Percentiles rank a stretch among this genome's conserved stretches.
These are phyloP conservation scores for Polia nebulosa DNA, from an alignment of 2,888 invertebrate genomes.

Conservation along the genomic window DNA sequence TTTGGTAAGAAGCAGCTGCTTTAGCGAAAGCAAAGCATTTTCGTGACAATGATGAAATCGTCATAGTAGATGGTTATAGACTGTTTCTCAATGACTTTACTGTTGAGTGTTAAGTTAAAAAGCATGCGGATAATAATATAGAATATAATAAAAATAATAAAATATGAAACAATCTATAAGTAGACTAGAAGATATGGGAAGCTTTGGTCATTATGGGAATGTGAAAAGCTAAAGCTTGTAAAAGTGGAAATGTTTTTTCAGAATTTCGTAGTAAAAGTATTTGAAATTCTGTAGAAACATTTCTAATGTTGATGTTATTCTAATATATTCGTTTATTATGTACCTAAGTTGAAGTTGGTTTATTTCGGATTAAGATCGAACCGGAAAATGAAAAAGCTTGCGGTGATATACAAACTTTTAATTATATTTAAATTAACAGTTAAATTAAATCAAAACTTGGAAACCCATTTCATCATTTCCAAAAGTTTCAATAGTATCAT, in stretches of 20 bases:
- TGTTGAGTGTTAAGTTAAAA: slow-evolving; percentile 64
- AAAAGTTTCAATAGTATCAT: not conserved
- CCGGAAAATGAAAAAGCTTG: not conserved
- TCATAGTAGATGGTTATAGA: slow-evolving; percentile 71
- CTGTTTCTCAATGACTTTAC: slow-evolving; percentile 72
- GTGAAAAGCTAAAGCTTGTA: slow-evolving; percentile 79
- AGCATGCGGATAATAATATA: slow-evolving; percentile 70
- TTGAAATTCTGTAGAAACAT: slow-evolving; percentile 61
- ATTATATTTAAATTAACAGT: not conserved
- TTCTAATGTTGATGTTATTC: slow-evolving; percentile 54
- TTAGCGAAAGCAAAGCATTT: slow-evolving; percentile 86
- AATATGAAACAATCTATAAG: slow-evolving; percentile 86
- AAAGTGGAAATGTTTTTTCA: slow-evolving; percentile 70
- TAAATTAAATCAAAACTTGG: slow-evolving; percentile 18
- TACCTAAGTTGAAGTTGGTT: slow-evolving; percentile 47
- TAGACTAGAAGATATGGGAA: slow-evolving; percentile 76
- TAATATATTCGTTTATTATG: slow-evolving; percentile 37
- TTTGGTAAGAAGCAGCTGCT: slow-evolving; percentile 85
- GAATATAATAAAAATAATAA: slow-evolving; percentile 64
- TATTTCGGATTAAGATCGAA: slow-evolving; percentile 25
- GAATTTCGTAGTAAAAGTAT: slow-evolving; percentile 20
- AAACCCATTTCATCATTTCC: not conserved
- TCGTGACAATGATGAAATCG: slow-evolving; percentile 61
- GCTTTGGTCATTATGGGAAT: slow-evolving; percentile 75
- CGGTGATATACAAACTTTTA: not conserved